A percentile compares a stretch with the other conserved stretches of the same genome.
Evolutionary conservation across 2,888 invertebrate genomes (phyloP).

Genomic region (Eupelmus urozonus): DNA sequence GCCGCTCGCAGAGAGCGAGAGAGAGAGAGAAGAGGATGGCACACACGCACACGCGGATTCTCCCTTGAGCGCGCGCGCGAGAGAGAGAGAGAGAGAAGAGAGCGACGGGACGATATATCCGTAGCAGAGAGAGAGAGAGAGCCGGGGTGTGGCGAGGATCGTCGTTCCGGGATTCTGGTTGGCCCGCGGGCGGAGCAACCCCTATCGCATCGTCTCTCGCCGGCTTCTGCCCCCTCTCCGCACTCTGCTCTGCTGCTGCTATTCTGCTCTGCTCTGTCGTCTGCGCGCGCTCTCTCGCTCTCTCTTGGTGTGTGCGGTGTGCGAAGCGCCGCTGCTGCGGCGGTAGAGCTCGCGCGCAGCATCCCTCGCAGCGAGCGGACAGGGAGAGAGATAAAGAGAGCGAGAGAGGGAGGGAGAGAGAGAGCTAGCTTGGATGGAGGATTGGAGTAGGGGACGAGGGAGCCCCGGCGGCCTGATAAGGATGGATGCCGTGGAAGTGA

Average conservation of each 20-base stretch:
- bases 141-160: conserved; percentile 75
- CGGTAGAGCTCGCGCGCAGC: conserved; percentile 59
- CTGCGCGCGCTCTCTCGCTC: conserved; percentile 15
- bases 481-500: no score
- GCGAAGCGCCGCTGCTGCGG: conserved; percentile 26
- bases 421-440: background rate
- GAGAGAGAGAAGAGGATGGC: conserved; percentile 73
- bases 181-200: conserved; percentile 77
- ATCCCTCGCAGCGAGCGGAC: conserved; percentile 49
- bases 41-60: conserved; percentile 66
- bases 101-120: conserved; percentile 70
- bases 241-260: conserved; percentile 27
- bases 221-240: conserved; percentile 42
- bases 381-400: conserved; percentile 24
- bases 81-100: conserved; percentile 58
- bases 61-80: conserved; percentile 66
- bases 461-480: conserved; percentile 37
- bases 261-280: conserved; percentile 26
- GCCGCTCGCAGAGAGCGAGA: conserved; percentile 60
- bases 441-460: background rate
- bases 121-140: conserved; percentile 61
- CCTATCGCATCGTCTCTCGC: conserved; percentile 69
- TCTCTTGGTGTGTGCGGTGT: conserved; percentile 47
- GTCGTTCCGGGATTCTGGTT: conserved; percentile 74
- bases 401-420: conserved; percentile 1